A percentile compares a stretch with the other conserved stretches of the same genome.
These are phyloP conservation scores for Squalus acanthias DNA, from an alignment of 2,797 vertebrate species.

Conservation along the genomic window DNA sequence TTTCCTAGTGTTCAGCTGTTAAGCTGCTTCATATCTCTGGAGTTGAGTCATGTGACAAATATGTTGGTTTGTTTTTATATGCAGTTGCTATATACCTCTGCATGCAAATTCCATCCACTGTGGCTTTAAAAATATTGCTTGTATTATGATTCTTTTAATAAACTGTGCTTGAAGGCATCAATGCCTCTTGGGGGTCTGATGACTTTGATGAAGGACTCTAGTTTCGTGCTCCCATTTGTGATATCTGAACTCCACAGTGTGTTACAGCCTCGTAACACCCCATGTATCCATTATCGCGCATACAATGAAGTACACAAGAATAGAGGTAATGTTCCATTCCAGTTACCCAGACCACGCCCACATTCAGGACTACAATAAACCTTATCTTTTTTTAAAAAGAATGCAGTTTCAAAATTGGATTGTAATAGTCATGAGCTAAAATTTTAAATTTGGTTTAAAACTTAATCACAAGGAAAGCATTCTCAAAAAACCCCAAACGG, in stretches of 20 bases:
- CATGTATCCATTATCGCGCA: neutral
- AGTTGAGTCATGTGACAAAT: neutral
- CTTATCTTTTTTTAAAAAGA: neutral
- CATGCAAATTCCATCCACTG: neutral
- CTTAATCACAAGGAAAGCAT: neutral
- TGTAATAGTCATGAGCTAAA: neutral
- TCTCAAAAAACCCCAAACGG: neutral
- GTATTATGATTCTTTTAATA: slow-evolving; percentile 11
- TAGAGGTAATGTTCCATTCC: neutral
- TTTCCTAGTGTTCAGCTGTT: neutral
- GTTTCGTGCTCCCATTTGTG: neutral
- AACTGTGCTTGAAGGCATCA: neutral
- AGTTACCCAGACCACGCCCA: neutral
- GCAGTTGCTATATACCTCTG: neutral
- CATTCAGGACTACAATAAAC: neutral
- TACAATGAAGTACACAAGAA: neutral
- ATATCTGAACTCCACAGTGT: neutral
- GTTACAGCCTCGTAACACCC: neutral
- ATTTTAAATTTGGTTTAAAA: neutral
- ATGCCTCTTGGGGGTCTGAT: neutral
- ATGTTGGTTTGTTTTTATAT: neutral
- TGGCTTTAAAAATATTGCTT: neutral
- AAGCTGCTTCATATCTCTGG: neutral
- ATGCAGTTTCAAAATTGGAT: neutral
- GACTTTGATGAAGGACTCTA: neutral